Conservation (phyloP, 2,797 vertebrate species). For the Botia almorhae region DNA sequence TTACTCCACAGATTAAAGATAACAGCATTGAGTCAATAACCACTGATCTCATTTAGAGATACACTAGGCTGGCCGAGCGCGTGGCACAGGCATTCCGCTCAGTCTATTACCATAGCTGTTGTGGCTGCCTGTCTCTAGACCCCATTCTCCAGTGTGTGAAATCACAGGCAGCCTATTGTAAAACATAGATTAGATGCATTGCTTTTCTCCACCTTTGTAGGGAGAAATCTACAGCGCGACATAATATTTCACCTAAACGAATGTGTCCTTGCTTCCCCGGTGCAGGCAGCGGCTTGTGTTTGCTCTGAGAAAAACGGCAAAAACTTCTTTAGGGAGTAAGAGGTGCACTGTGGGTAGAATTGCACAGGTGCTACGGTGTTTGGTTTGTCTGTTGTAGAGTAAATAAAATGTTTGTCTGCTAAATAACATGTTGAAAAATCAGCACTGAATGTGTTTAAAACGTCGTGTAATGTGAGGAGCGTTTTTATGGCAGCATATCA, state of each 20-base stretch:
- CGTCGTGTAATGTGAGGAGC: not conserved
- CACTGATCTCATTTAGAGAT: slow-evolving; percentile 82
- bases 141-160: slow-evolving; percentile 56
- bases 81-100: slow-evolving; percentile 50
- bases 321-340: not conserved
- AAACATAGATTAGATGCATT: slow-evolving; percentile 64
- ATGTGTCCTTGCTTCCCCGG: slow-evolving; percentile 33
- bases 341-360: not conserved
- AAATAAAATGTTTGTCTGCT: not conserved
- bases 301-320: not conserved
- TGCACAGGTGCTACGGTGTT: not conserved
- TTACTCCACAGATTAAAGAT: slow-evolving; percentile 80
- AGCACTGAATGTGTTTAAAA: not conserved
- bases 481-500: not conserved
- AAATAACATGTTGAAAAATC: not conserved
- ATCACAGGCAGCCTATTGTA: slow-evolving; percentile 60
- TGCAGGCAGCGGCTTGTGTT: not conserved
- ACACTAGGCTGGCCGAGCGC: slow-evolving; percentile 63
- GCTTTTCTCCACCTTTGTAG: slow-evolving; percentile 51
- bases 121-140: slow-evolving; percentile 55
- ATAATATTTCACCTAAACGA: slow-evolving; percentile 60
- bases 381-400: not conserved
- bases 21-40: slow-evolving; percentile 79
- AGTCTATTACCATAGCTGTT: slow-evolving; percentile 65
- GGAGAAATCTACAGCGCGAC: slow-evolving; percentile 52